Conservation (phyloP, 2,888 invertebrate species). For the Drosophila barbarae region DNA sequence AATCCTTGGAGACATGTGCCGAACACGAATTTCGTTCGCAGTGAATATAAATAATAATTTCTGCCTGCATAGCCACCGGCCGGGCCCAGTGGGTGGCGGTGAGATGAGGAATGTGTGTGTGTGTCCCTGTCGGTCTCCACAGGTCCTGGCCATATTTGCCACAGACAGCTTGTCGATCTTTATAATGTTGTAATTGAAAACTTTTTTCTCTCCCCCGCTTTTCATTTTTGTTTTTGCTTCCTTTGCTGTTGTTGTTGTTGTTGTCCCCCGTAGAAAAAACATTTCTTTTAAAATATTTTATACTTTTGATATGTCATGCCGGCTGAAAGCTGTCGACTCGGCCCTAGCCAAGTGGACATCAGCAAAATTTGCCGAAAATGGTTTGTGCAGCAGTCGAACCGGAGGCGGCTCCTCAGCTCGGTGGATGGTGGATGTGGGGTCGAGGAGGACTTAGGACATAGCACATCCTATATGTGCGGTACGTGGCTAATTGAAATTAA, state of each 20-base stretch:
- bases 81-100: slow-evolving; percentile 43
- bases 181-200: slow-evolving; percentile 79
- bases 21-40: slow-evolving; percentile 77
- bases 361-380: slow-evolving; percentile 46
- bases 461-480: neutral
- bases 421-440: slow-evolving; percentile 15
- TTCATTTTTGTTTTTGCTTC: slow-evolving; percentile 24
- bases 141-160: slow-evolving; percentile 66
- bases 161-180: slow-evolving; percentile 79
- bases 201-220: slow-evolving; percentile 49
- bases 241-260: slow-evolving; percentile 13
- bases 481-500: slow-evolving; percentile 40
- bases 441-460: slow-evolving; percentile 8
- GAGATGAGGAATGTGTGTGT: slow-evolving; percentile 20
- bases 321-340: slow-evolving; percentile 65
- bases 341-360: slow-evolving; percentile 23
- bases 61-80: slow-evolving; percentile 43
- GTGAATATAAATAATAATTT: slow-evolving; percentile 78
- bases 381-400: slow-evolving; percentile 10
- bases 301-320: slow-evolving; percentile 73
- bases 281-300: slow-evolving; percentile 71
- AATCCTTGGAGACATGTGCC: slow-evolving; percentile 79
- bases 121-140: slow-evolving; percentile 33
- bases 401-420: slow-evolving; percentile 5
- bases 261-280: slow-evolving; percentile 48